Conservation (phyloP, 2,797 vertebrate species). For the Eremophila alpestris region DNA sequence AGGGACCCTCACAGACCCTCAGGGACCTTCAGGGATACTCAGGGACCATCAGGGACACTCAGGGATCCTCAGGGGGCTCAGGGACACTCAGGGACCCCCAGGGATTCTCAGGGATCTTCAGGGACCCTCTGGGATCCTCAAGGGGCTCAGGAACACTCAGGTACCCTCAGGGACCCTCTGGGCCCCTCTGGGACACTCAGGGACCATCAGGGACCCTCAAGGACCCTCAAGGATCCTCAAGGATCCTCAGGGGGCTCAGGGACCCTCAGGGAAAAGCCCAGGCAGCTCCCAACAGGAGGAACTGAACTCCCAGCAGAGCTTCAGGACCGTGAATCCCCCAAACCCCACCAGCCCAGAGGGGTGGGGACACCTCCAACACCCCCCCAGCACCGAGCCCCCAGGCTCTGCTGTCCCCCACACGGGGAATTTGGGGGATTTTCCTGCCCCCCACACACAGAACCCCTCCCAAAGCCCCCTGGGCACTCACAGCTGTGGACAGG, state of each 20-base stretch:
- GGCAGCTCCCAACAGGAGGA: neutral
- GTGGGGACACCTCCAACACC: neutral
- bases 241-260: too few species aligned
- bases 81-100: too few species aligned
- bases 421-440: rapidly evolving
- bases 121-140: neutral
- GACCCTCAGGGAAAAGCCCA: neutral
- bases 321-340: neutral
- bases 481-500: conserved; percentile 97
- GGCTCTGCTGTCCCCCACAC: rapidly evolving
- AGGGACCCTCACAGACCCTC: neutral
- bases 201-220: neutral
- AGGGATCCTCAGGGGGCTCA: too few species aligned
- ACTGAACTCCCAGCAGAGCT: neutral
- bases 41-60: too few species aligned
- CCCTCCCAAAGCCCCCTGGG: neutral
- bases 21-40: too few species aligned
- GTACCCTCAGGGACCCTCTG: too few species aligned
- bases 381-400: neutral
- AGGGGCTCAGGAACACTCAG: neutral
- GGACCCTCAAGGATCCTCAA: too few species aligned
- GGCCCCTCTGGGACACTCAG: too few species aligned
- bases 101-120: too few species aligned
- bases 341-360: neutral
- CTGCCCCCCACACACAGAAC: rapidly evolving